Percentiles rank a stretch among this genome's conserved stretches.
phyloP scores from a whole-genome alignment of 2,797 vertebrate genomes.

The Ptychobarbus kaznakovi region DNA sequence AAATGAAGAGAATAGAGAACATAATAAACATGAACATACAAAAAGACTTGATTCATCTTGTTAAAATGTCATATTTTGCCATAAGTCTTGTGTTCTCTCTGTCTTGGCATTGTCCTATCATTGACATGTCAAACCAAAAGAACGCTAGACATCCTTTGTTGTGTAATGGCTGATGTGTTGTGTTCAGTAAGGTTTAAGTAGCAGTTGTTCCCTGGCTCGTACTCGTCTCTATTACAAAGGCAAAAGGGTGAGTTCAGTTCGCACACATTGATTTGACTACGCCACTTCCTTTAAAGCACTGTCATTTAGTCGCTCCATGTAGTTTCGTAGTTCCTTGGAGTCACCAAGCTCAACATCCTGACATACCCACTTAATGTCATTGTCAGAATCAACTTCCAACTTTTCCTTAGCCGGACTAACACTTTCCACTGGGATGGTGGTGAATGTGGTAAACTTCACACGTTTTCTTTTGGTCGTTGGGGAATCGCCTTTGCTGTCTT shows the following conservation, averaged over 20 bases:
- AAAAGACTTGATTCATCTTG: conserved; percentile 55
- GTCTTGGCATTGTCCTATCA: conserved; percentile 62
- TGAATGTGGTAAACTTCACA: conserved; percentile 94
- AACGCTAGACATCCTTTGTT: conserved; percentile 53
- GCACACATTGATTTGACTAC: conserved; percentile 57
- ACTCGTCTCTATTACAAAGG: conserved; percentile 70
- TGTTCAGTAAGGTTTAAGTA: conserved; percentile 41
- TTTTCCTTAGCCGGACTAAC: conserved; percentile 83
- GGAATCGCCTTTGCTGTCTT: conserved; percentile 83
- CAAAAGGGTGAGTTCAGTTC: conserved; percentile 79
- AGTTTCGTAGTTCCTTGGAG: conserved; percentile 85
- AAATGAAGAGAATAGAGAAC: conserved; percentile 28
- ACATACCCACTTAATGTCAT: conserved; percentile 94
- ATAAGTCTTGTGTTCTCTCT: conserved; percentile 57
- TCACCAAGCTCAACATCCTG: conserved; percentile 84
- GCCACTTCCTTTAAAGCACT: conserved; percentile 78
- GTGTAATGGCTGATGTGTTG: conserved; percentile 22
- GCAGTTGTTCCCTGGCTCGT: conserved; percentile 19
- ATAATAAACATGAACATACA: conserved; percentile 60
- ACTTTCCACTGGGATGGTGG: conserved; percentile 84
- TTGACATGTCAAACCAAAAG: conserved; percentile 66
- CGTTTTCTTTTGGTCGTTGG: conserved; percentile 92
- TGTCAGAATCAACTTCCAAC: conserved; percentile 77
- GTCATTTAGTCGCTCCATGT: conserved; percentile 89
- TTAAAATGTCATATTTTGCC: conserved; percentile 50